phyloP scores from a whole-genome alignment of 2,888 invertebrate genomes.

The Ophion costatus region DNA sequence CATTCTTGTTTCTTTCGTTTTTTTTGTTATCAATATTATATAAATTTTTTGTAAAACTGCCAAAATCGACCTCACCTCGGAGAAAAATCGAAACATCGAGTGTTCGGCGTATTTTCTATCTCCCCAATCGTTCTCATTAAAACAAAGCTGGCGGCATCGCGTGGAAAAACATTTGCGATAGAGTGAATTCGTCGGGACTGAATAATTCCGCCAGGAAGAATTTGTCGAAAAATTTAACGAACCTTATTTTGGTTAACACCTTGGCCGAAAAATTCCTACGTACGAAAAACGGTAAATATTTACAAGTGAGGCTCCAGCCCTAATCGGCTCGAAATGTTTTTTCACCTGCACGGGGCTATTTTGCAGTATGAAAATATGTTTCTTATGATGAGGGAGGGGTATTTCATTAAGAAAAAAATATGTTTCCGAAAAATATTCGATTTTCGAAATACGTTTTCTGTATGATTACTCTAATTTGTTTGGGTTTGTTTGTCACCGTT shows the following conservation, averaged over 20 bases:
- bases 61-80: slow-evolving; percentile 1
- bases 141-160: not conserved
- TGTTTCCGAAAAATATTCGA: no score
- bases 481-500: no score
- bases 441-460: no score
- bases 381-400: no score
- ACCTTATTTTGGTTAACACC: not conserved
- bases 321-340: no score
- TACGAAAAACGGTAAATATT: not conserved
- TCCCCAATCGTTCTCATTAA: not conserved
- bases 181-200: not conserved
- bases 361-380: no score
- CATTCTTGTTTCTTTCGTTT: slow-evolving; percentile 18
- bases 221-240: not conserved
- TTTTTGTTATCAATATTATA: not conserved
- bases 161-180: no score
- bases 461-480: no score
- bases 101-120: not conserved
- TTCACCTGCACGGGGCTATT: no score
- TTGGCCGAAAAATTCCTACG: not conserved
- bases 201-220: not conserved
- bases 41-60: not conserved
- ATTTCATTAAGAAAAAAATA: no score
- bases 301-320: no score
- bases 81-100: slow-evolving; percentile 2